phyloP scores from a whole-genome alignment of 2,888 invertebrate species.

The Acanthopleura granulata region DNA sequence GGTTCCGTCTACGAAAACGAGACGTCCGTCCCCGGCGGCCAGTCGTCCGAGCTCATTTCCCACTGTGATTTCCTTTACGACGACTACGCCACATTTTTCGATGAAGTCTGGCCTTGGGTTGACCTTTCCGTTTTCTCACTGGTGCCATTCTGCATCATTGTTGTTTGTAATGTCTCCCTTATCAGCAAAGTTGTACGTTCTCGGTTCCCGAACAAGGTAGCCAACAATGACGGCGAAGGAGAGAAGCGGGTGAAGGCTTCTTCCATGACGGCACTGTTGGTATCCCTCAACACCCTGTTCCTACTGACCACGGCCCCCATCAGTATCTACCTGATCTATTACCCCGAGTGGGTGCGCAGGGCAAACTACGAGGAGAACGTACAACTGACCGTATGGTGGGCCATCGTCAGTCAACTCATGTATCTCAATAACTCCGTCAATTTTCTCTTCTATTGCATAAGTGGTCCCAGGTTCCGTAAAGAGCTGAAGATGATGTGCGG shows the following conservation, averaged over 20 bases:
- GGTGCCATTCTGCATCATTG: slow-evolving; percentile 50
- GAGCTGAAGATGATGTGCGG: slow-evolving; percentile 43
- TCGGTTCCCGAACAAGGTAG: slow-evolving; percentile 24
- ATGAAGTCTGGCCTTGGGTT: slow-evolving; percentile 52
- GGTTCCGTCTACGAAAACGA: slow-evolving; percentile 23
- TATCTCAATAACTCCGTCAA: slow-evolving; percentile 55
- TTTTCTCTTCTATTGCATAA: slow-evolving; percentile 54
- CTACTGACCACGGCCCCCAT: slow-evolving; percentile 46
- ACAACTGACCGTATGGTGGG: slow-evolving; percentile 38
- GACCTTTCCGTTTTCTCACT: slow-evolving; percentile 52
- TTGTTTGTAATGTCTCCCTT: slow-evolving; percentile 51
- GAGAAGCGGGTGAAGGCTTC: slow-evolving; percentile 28
- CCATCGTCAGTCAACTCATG: slow-evolving; percentile 49
- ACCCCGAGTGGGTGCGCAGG: slow-evolving; percentile 30
- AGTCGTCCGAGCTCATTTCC: background rate
- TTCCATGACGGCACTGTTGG: slow-evolving; percentile 50
- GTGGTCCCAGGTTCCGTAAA: slow-evolving; percentile 50
- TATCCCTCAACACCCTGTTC: slow-evolving; percentile 49
- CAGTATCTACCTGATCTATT: slow-evolving; percentile 40
- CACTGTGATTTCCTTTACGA: slow-evolving; percentile 30
- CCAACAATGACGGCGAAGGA: slow-evolving; percentile 23
- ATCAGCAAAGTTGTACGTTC: slow-evolving; percentile 41
- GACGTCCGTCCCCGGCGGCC: background rate
- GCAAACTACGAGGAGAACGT: slow-evolving; percentile 25
- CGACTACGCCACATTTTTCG: slow-evolving; percentile 36